Evolutionary conservation across 2,797 vertebrate species (phyloP).

Genomic region (Scyliorhinus canicula): DNA sequence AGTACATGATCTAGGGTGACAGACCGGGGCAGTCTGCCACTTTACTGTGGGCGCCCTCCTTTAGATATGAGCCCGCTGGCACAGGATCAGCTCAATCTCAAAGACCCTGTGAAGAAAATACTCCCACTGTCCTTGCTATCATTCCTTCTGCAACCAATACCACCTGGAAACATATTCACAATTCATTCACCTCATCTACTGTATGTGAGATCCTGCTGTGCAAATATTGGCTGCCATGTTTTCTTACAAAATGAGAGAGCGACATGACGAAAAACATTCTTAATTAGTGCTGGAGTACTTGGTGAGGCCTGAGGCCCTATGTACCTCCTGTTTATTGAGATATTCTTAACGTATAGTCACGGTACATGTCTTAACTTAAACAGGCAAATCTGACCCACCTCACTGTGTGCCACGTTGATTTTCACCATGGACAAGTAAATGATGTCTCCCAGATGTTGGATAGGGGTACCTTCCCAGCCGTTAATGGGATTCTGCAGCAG

Average conservation of each 20-base stretch:
- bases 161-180: neutral
- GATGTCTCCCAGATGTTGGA: slow-evolving; percentile 69
- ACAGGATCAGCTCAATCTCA: neutral
- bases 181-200: too few relatives aligned
- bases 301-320: neutral
- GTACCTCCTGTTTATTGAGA: neutral
- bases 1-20: neutral
- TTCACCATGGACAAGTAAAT: slow-evolving; percentile 61
- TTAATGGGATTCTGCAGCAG: slow-evolving; percentile 58
- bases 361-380: neutral
- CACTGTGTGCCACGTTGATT: slow-evolving; percentile 54
- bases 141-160: neutral
- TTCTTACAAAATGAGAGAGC: neutral
- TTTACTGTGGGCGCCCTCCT: neutral
- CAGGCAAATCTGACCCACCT: slow-evolving; percentile 47
- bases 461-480: slow-evolving; percentile 69
- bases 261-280: neutral
- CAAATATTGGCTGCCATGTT: neutral
- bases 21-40: neutral
- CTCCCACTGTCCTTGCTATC: neutral
- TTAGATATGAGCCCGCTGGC: neutral
- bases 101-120: neutral
- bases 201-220: neutral
- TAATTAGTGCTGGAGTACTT: neutral
- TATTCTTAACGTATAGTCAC: neutral